Evolutionary conservation across 2,888 invertebrate genomes (phyloP), one percentile per base, ranked within the genome.

Genomic region (Pseudoips prasinana): DNA sequence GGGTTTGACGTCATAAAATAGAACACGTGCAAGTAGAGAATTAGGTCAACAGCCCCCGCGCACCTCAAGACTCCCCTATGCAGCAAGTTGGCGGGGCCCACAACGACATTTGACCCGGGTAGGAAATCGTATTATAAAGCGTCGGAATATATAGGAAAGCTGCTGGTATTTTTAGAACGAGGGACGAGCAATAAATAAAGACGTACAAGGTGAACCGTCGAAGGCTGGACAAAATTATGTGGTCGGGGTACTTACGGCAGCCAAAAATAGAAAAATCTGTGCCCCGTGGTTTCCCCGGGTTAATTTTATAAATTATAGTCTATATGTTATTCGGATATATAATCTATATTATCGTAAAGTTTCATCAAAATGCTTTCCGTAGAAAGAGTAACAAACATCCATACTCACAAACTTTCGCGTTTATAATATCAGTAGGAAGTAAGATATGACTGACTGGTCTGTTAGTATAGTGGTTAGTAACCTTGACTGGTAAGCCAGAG

Each of bases 1-100:
- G 66, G 64, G 39, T 48, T 66, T 88, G 88, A 88, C 88, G 87
- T 88, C 86, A 88, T 72, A 67, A 83, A 81, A 72, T 83, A 71
- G 82, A 66, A 57, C 80, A 82, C 77, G 77, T 81, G 82, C 80
- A 81, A 73, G 72, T 48, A 40, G 33, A 53, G 52, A 85, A 82
- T 35, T 83, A 55, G 87, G 86, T 84, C 85, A 77, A 34, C 42
- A 48, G 58, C 54, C 51, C 70, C 70, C 73, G 51, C 70, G 49
- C 57, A 60, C 63, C 66, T 49, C 48, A 45, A n/a, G 33, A 36
- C 48, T 33, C 48, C 47, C 51, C 48, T 55, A 43, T 54, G 58
- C 59, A 57, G 48, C 53, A 54, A 40, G 34, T 46, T 36, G 42
- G 20, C 50, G 41, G 34, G 14, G 14, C 14, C 5, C 14, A 41